Evolutionary conservation across 2,888 invertebrate species (phyloP), one percentile per base, ranked within the genome.

Genomic region (Microdon myrmicae): DNA sequence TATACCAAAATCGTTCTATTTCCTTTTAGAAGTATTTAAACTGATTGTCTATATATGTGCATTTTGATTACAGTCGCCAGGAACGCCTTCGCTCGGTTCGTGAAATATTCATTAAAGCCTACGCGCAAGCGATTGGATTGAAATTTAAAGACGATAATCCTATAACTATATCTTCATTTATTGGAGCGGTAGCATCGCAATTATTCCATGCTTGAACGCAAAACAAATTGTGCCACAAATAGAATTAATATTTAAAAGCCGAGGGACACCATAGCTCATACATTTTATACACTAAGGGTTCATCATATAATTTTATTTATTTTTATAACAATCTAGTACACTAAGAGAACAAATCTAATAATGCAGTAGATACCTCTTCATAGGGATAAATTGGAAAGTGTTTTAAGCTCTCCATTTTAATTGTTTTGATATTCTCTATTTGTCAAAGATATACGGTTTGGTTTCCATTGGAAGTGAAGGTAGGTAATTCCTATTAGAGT

Each of bases 141-240:
- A 73, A 76, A 71, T 77, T 77, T 59, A 72, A 76, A 70, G 77
- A 78, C 60, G 77, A 77, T 29, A 73, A 75, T 43, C 67, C 72
- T 48, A 74, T 75, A 73, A 76, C 71, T 68, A 59, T 77, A 49
- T 69, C 71, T 56, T 70, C 74, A 23, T 73, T 78, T 47, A 70
- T 78, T 47, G 75, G 77, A 55, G 73, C 71, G 41, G 49, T 66
- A 23, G 53, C 67, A n/a, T 54, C 64, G 22, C 67, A 64, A 14
- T 35, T 64, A 13, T 64, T 64, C 31, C n/a, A n/a, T n/a, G n/a
- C n/a, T n/a, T n/a, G n/a, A n/a, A 47, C 39, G 32, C 58, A 56
- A 28, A 51, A 56, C 9, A 41, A 8, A 56, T 39, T 44, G 56
- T 64, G 56, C 56, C 56, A 61, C 61, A 39, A 47, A 48, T 28